A percentile compares a stretch with the other conserved stretches of the same genome.
phyloP scores from a whole-genome alignment of 2,113 vertebrate genomes.

The Archilochus colubris region DNA sequence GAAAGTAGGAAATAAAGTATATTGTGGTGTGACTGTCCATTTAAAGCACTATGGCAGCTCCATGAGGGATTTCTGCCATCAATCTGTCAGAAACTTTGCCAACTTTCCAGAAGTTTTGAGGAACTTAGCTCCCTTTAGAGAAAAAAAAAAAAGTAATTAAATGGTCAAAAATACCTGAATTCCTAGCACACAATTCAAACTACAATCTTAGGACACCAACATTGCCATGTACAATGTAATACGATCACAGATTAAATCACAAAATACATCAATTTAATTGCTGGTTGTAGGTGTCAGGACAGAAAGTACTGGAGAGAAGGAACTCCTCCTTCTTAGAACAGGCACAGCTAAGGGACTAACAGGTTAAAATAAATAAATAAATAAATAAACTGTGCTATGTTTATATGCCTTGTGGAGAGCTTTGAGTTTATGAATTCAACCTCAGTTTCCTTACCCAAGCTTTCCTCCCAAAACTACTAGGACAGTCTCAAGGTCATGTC shows the following conservation, averaged over 20 bases:
- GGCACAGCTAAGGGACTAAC: background rate
- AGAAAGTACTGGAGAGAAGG: background rate
- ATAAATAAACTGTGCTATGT: rapidly evolving
- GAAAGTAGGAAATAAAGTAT: constrained; percentile 18
- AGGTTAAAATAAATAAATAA: background rate
- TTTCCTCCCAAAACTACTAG: background rate
- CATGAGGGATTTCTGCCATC: constrained; percentile 2
- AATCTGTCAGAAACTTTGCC: background rate
- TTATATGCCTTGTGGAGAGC: background rate
- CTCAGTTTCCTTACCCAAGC: background rate
- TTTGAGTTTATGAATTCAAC: background rate
- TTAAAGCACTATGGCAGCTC: constrained; percentile 39
- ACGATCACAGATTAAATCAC: background rate
- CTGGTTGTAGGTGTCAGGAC: background rate
- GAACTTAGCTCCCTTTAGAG: background rate
- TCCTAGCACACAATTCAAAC: background rate
- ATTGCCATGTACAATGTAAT: background rate
- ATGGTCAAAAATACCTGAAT: background rate
- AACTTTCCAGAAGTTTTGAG: constrained; percentile 22
- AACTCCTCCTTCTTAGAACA: background rate
- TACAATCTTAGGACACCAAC: rapidly evolving
- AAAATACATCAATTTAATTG: background rate
- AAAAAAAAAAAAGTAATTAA: background rate
- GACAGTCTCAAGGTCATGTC: background rate
- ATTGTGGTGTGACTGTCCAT: constrained; percentile 24